A percentile compares a stretch with the other conserved stretches of the same genome.
Evolutionary conservation across 2,113 vertebrate species (phyloP).

Genomic region (Bubo scandiacus): DNA sequence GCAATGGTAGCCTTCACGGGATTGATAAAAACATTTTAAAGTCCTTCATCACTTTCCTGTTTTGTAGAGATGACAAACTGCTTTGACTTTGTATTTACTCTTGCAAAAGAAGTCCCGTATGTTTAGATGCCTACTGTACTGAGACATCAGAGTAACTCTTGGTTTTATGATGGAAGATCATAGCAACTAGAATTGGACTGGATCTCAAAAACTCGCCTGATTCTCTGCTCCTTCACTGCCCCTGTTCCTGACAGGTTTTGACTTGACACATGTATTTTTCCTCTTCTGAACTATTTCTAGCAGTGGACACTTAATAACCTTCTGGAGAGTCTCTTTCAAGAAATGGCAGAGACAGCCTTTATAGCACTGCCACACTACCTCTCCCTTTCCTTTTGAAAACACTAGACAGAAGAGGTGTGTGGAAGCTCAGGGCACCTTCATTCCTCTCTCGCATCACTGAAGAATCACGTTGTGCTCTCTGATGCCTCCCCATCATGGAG

Average conservation of each 20-base stretch:
- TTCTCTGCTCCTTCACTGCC: background rate
- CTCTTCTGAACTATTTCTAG: background rate
- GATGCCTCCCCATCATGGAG: background rate
- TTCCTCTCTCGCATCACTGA: background rate
- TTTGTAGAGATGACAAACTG: background rate
- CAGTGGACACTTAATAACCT: background rate
- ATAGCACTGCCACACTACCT: rapidly evolving
- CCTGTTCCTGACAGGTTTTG: background rate
- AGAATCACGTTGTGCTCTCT: background rate
- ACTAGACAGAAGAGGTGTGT: background rate
- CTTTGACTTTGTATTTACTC: background rate
- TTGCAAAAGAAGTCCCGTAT: background rate
- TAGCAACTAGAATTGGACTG: background rate
- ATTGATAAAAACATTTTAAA: background rate
- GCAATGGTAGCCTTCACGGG: background rate
- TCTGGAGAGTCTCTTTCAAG: background rate
- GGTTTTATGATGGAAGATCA: background rate
- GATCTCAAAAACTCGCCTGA: background rate
- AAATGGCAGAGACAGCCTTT: background rate
- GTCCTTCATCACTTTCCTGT: background rate
- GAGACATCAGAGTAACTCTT: background rate
- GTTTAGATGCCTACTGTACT: background rate
- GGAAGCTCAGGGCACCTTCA: background rate
- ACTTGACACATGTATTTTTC: background rate
- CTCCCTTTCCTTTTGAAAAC: background rate